Base-by-base conservation (phyloP, 2,113 vertebrate species). In the Oceanites oceanicus region DNA sequence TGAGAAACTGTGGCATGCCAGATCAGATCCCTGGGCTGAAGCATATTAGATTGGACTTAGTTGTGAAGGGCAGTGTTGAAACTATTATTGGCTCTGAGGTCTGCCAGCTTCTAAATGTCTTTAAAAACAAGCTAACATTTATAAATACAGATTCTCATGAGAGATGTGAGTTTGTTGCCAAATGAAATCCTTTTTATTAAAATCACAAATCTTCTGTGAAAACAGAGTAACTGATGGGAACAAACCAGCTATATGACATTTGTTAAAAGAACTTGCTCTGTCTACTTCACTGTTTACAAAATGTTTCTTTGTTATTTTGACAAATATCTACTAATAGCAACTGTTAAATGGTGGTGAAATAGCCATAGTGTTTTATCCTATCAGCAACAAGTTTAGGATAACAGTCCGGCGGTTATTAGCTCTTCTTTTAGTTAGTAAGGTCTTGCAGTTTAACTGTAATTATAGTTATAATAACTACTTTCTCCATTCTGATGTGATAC, bases 201-300 rank as follows among this genome's bases (percentile, higher is more conserved):
- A 97, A 92, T 96, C 67, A 93, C 75, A 87, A 96, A 7, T 96
- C 76, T 92, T 92, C 58, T 94, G 80, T 96, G 81, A 76, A 96
- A 96, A 94, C 70, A 81, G 63, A 78, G 34, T 63, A 88, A 83
- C 67, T 22, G 70, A 79, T 0, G 15, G 83, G 84, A 94, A 91
- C 81, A 94, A 93, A 75, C 85, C 29, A 68, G 40, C 61, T 92
- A 66, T 88, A 88, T 76, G 87, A 65, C 88, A 91, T 92, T 84
- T 91, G 78, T 71, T 92, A 56, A 75, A 83, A 88, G 44, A 93
- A 90, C 80, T 50, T 96, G 68, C 78, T 94, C 47, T 81, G n/a
- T 89, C 92, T 85, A 25, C 38, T 86, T 91, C 53, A 15, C 29
- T 82, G 56, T 93, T 93, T 91, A 56, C 71, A 92, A 94, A 87